Percentiles rank a stretch among this genome's conserved stretches.
These are phyloP conservation scores for Eulimnadia texana DNA, from an alignment of 1,140 invertebrate species.

Conservation along the genomic window DNA sequence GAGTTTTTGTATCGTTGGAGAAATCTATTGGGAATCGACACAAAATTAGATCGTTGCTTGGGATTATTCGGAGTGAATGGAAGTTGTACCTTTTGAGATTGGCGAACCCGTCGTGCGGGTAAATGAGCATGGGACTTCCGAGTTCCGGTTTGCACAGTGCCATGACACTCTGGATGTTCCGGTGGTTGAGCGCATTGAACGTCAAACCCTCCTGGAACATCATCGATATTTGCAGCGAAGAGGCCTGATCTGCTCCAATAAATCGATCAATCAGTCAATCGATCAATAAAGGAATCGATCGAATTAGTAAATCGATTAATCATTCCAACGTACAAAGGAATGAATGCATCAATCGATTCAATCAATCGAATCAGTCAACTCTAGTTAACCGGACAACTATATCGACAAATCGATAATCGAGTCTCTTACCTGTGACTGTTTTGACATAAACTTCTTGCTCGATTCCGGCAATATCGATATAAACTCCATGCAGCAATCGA, in stretches of 20 bases:
- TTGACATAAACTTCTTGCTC: constrained; percentile 72
- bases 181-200: constrained; percentile 70
- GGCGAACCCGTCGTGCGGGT: constrained; percentile 64
- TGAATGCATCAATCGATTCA: too few relatives aligned
- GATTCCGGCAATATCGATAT: constrained; percentile 55
- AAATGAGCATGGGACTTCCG: constrained; percentile 75
- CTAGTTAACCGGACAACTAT: too few relatives aligned
- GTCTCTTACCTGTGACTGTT: constrained; percentile 59
- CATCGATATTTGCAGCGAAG: constrained; percentile 53
- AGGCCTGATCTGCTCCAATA: constrained; percentile 31
- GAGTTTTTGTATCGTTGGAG: constrained; percentile 2
- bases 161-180: constrained; percentile 66
- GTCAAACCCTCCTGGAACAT: constrained; percentile 74
- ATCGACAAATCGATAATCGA: neutral
- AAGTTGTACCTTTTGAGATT: constrained; percentile 64
- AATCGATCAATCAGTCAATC: constrained; percentile 16
- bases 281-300: constrained; percentile 15
- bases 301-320: too few relatives aligned
- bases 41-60: neutral
- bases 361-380: too few relatives aligned
- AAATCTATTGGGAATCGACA: constrained; percentile 1
- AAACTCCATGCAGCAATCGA: constrained; percentile 67
- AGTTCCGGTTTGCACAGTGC: constrained; percentile 70
- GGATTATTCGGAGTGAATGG: neutral
- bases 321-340: too few relatives aligned